Base-by-base conservation (phyloP, 2,888 invertebrate species). In the Pseudococcus viburni region DNA sequence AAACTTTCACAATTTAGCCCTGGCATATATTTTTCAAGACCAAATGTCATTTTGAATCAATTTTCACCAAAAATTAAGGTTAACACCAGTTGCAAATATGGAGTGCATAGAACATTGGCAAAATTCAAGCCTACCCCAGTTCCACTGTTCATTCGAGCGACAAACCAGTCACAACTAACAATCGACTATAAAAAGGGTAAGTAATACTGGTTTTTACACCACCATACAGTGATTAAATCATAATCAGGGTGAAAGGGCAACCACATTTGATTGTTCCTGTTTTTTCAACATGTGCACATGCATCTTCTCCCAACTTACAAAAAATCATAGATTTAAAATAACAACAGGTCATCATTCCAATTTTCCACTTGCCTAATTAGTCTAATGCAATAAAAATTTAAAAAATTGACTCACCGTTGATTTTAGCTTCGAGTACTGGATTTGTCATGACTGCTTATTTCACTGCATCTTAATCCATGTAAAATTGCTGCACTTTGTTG, bases 371-470 rank as follows among this genome's bases (percentile, higher is more conserved):
- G 6, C n/a, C 8, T 15, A 51, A 51, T n/a, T n/a, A 55, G 5
- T 55, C 55, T 55, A n/a, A 12, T 55, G n/a, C 4, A 64, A 6
- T 55, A 55, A 55, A 55, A 55, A 55, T 15, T 26, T 26, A 9
- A 26, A 39, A 77, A 77, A 77, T 17, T 39, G 39, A 83, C 80
- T 83, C 80, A 83, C 80, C 80, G 12, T 46, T 83, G 9, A 83
- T 83, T 83, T 83, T 83, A 46, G 80, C 80, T 46, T 83, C 80
- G 0, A 83, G 22, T 17, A 83, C 80, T 11, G 80, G 80, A 46
- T 83, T 83, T 19, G 80, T 83, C 80, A 83, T 83, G 80, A 83
- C 19, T 83, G 19, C 19, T 17, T 8, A 73, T 22, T 83, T 83
- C 46, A 46, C 4, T 46, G 80, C 80, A 83, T 46, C 12, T n/a